Base-by-base conservation (phyloP, 1,140 invertebrate genomes). In the Aphelenchoides besseyi region DNA sequence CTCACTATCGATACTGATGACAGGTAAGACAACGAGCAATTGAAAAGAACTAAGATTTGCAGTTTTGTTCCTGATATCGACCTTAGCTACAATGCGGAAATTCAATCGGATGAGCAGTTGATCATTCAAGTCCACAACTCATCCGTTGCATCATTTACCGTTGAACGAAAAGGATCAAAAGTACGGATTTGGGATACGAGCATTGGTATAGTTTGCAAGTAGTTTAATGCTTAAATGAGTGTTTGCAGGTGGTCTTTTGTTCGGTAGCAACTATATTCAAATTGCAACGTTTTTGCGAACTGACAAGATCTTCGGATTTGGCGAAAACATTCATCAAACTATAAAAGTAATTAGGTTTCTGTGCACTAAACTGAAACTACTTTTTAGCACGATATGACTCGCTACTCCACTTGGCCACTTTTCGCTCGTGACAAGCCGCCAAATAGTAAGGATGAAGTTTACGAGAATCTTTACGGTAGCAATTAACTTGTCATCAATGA, bases 231-330 rank as follows among this genome's bases (percentile, higher is more conserved):
- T 23, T 23, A 48, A 48, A 48, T 12, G 41, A 48, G 41, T 48
- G n/a, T 48, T 48, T 48, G 41, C 41, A 48, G 41, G 77, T 0
- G 78, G 83, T n/a, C 74, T 89, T 9, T 77, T 86, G 2, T 90
- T 91, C 76, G 88, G 91, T 0, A 89, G 94, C 83, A 91, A 94
- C 79, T 92, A 93, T 83, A 86, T 95, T 1, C 92, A 94, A 86
- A 86, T 95, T 12, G 91, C 90, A 1, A 88, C 90, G 0, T 81
- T 88, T 30, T 82, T 94, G n/a, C 89, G 91, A 0, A 90, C 91
- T 0, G 74, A 76, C 16, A 89, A 91, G 74, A 87, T 94, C 73
- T 95, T 92, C 85, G 93, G 93, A 2, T 86, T 95, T 71, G 93
- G 93, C 12, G 88, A 89, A 89, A 92, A 86, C 89, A 90, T 83